Conservation (phyloP, 2,888 invertebrate species). For the Thymelicus sylvestris region DNA sequence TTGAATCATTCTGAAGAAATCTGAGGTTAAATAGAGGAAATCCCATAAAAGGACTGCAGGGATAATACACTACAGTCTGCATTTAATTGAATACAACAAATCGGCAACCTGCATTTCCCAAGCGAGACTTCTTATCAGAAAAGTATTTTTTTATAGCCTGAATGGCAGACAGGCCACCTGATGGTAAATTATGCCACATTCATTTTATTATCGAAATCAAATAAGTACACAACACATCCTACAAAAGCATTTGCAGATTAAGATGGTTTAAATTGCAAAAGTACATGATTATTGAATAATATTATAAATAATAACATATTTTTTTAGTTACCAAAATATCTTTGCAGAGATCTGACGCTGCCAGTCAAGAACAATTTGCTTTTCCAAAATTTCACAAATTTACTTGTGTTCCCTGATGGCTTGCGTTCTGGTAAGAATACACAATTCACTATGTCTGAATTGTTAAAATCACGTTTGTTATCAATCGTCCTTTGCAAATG, state of each 20-base stretch:
- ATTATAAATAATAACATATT: conserved; percentile 54
- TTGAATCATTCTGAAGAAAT: background rate
- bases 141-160: no score
- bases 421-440: conserved; percentile 73
- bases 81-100: no score
- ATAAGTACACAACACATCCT: no score
- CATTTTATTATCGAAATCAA: no score
- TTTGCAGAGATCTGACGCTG: conserved; percentile 74
- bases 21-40: background rate
- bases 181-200: no score
- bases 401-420: conserved; percentile 67
- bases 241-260: background rate
- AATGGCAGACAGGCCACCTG: no score
- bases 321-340: conserved; percentile 74
- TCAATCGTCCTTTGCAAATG: conserved; percentile 77
- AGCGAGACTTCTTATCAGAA: no score
- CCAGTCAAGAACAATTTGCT: conserved; percentile 76
- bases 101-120: no score
- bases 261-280: background rate
- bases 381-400: conserved; percentile 80
- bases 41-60: no score
- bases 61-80: no score
- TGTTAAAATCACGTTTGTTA: conserved; percentile 72
- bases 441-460: conserved; percentile 73
- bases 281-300: conserved; percentile 37